Base-by-base conservation (phyloP, 2,797 vertebrate genomes). In the Ambastaia sidthimunki region DNA sequence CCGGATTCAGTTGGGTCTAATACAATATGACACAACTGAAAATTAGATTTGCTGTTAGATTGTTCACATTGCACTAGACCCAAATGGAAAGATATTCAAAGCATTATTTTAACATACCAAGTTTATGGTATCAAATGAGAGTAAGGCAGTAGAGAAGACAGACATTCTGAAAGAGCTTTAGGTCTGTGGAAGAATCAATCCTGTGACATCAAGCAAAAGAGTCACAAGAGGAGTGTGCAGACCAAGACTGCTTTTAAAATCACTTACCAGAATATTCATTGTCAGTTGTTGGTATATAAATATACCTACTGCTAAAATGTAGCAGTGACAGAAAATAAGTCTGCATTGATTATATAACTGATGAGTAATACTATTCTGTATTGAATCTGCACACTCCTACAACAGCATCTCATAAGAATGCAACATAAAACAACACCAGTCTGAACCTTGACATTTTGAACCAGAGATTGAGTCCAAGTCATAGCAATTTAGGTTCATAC, bases 321-420 rank as follows among this genome's bases (percentile, higher is more conserved):
- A 11, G 41, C 41, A 11, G 9, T 37, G 34, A 28, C 31, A 18
- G n/a, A 3, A 11, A 48, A 37, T 50, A 1, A 63, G 37, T 41
- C 50, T 23, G 9, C 10, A 69, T 57, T 54, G 16, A 63, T 63
- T 41, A 4, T 74, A 44, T 25, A 18, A 67, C 62, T 77, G 54
- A 15, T 73, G 2, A 72, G 28, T 48, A n/a, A 62, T 21, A 31
- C 7, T 7, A 52, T 23, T 76, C 7, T 65, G 55, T 31, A 37
- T 73, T 83, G 81, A 83, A 85, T 86, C 25, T 86, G 82, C 88
- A 89, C 79, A 84, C 67, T 79, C 82, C 75, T 83, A 62, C 34
- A 76, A 54, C 12, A 59, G 52, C 31, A 66, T 28, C 23, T 71
- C 7, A 81, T 70, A 82, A 62, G 72, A 44, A 76, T 83, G 82